A percentile compares a stretch with the other conserved stretches of the same genome.
Evolutionary conservation across 2,888 invertebrate genomes (phyloP).

Genomic region (Prenolepis imparis): DNA sequence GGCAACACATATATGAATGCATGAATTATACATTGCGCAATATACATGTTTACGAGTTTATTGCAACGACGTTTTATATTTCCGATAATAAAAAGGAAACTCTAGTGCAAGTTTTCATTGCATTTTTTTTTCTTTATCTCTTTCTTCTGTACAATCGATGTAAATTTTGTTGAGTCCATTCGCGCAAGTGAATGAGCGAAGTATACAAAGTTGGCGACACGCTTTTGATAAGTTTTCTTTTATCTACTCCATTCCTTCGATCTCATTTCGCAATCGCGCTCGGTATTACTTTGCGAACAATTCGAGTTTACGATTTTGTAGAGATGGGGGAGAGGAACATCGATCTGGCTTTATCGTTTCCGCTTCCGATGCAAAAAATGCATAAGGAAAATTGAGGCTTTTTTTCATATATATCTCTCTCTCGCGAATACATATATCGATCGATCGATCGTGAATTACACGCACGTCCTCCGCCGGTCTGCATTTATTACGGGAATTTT

Average conservation of each 20-base stretch:
- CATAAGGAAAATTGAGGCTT: conserved; percentile 2
- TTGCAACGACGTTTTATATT: conserved; percentile 16
- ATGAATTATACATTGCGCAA: too few relatives aligned
- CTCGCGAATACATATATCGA: background rate
- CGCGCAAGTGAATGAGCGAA: conserved; percentile 11
- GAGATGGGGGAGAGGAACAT: conserved; percentile 1
- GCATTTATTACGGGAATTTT: conserved; percentile 8
- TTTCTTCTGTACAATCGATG: conserved; percentile 1
- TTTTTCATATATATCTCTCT: conserved; percentile 26
- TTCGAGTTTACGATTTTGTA: conserved; percentile 46
- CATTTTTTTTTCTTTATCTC: conserved; percentile 22
- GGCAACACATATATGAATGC: background rate
- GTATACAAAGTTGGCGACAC: conserved; percentile 17
- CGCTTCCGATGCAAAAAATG: conserved; percentile 8
- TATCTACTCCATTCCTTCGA: conserved; percentile 16
- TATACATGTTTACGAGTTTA: conserved; percentile 19
- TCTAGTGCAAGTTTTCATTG: background rate
- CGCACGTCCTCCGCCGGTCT: background rate
- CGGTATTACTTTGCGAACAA: conserved; percentile 34
- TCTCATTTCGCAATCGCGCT: conserved; percentile 30
- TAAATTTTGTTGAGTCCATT: conserved; percentile 27
- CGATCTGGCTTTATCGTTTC: conserved; percentile 14
- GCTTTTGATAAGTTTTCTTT: conserved; percentile 30
- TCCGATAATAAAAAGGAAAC: background rate
- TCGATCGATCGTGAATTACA: conserved; percentile 21